Evolutionary conservation across 2,113 vertebrate genomes (phyloP), one percentile per base, ranked within the genome.

Genomic region (Sprattus sprattus): DNA sequence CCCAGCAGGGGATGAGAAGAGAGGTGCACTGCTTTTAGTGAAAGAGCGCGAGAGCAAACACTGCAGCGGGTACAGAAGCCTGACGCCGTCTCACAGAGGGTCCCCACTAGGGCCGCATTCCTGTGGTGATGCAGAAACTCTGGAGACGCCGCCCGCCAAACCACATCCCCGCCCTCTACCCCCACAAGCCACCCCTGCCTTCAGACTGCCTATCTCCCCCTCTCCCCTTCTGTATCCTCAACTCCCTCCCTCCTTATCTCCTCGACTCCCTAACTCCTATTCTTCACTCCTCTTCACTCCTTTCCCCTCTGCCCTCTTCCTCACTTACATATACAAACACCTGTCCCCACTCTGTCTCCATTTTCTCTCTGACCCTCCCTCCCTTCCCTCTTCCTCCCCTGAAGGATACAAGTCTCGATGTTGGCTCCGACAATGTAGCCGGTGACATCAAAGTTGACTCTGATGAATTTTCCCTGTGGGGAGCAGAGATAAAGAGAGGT

Each of bases 381-480:
- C 71, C 11, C 39, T 11, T 32, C 2, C 28, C 32, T 32, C 32
- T 16, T 44, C 39, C 28, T 44, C 32, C 16, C 28, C 39, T 47
- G 32, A 49, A 96, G 96, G 98, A 99, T 99, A 99, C 98, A 99
- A 11, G 98, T 99, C 96, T 99, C 98, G 88, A 99, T 99, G 92
- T 99, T 99, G 95, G 98, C 98, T 88, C 98, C 98, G 57, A 99
- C 98, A 9, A 99, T 99, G 92, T 99, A 99, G 88, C 98, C 98
- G 3, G 98, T 97, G 87, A 99, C 98, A 89, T 99, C 98, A 82
- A 99, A 99, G 94, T 99, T 99, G 94, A 99, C 97, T 86, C 98
- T 95, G 93, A 99, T 99, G 94, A 99, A 99, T 90, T 99, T 99
- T 81, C 98, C 98, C 98, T 99, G 94, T 44, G 28, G 28, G 71